These are phyloP conservation scores for Tarsius wallacei DNA, from an alignment of 2,797 vertebrate species.

Conservation along the genomic window DNA sequence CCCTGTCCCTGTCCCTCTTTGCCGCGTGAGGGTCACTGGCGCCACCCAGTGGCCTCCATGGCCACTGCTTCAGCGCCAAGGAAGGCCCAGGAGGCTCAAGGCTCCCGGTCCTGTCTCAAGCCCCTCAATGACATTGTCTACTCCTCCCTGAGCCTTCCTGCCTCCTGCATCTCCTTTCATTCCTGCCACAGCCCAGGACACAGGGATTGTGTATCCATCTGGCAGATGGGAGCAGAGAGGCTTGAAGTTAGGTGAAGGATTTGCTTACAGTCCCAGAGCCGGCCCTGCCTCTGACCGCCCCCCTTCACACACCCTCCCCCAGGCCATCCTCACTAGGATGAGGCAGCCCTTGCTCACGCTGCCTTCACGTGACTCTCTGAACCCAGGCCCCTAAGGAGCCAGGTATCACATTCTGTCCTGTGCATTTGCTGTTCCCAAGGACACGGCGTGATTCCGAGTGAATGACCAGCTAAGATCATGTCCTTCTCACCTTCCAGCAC, in stretches of 20 bases:
- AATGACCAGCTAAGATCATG: not conserved
- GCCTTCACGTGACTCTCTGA: not conserved
- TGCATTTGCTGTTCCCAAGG: not conserved
- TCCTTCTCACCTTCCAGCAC: conserved; percentile 91
- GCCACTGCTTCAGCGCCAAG: not conserved
- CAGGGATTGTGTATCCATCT: not conserved
- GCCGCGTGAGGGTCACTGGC: not conserved
- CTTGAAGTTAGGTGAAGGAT: not conserved
- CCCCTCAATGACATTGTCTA: rapidly evolving
- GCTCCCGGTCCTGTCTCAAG: not conserved
- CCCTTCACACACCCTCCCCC: not conserved
- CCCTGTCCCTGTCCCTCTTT: not conserved
- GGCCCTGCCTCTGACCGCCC: not conserved
- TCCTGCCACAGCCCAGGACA: not conserved
- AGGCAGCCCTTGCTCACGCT: not conserved
- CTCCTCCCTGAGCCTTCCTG: not conserved
- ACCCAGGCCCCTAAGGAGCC: not conserved
- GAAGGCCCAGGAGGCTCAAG: not conserved
- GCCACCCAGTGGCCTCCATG: not conserved
- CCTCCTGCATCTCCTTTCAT: not conserved
- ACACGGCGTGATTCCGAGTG: not conserved
- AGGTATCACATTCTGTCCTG: not conserved
- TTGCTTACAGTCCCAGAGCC: not conserved
- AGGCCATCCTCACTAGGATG: not conserved
- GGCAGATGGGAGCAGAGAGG: conserved; percentile 7